Conservation (phyloP, 2,888 invertebrate genomes). For the Eledona agricola region DNA sequence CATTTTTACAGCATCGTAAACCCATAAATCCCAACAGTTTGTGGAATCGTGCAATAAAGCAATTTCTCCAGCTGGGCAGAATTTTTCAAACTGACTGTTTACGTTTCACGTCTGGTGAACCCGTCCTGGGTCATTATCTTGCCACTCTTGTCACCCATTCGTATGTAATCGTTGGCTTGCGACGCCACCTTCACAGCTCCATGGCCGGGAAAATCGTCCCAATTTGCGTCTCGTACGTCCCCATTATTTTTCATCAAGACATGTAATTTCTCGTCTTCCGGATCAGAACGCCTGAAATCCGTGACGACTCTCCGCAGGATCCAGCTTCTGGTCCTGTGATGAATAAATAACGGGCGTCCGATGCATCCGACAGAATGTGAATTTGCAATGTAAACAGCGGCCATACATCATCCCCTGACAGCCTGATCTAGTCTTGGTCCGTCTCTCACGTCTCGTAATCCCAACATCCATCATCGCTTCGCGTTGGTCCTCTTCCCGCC, state of each 20-base stretch:
- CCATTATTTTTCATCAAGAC: conserved; percentile 35
- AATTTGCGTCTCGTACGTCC: conserved; percentile 33
- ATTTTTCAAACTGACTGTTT: conserved; percentile 18
- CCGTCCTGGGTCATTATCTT: conserved; percentile 39
- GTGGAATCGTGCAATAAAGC: conserved; percentile 11
- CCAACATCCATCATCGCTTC: conserved; percentile 55
- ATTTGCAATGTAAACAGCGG: conserved; percentile 55
- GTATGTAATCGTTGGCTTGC: conserved; percentile 38
- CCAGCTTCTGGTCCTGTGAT: too few species aligned
- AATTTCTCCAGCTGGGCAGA: conserved; percentile 8
- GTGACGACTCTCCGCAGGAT: too few species aligned
- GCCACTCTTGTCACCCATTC: conserved; percentile 43
- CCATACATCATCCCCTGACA: conserved; percentile 58
- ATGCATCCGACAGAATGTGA: conserved; percentile 14
- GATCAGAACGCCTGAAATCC: too few species aligned
- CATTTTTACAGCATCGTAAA: not conserved
- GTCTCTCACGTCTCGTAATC: conserved; percentile 56
- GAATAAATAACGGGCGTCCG: too few species aligned
- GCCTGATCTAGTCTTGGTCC: conserved; percentile 58
- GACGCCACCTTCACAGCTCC: conserved; percentile 36
- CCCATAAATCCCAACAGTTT: not conserved
- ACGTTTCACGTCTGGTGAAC: conserved; percentile 39
- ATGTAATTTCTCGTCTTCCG: conserved; percentile 25
- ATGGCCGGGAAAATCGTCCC: conserved; percentile 35
- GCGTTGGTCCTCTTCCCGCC: conserved; percentile 43